Base-by-base conservation (phyloP, 2,888 invertebrate genomes). In the Reticulitermes lucifugus region DNA sequence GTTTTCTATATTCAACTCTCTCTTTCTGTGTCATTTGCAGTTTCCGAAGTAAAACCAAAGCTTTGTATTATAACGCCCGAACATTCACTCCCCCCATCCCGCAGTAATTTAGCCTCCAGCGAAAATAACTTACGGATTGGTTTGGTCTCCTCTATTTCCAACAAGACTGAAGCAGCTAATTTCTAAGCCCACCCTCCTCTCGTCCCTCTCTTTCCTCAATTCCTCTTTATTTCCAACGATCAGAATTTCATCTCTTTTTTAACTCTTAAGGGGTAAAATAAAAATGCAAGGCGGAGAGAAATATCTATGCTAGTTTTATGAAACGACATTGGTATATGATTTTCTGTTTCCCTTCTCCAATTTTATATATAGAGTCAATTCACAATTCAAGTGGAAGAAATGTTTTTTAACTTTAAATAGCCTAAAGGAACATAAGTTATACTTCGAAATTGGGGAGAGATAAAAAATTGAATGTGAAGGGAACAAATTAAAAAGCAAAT, bases 11-110 rank as follows among this genome's bases (percentile, higher is more conserved):
- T 79, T 29, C 43, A 21, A 70, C 35, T 83, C 46, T 77, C 83
- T 79, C 85, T 85, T 70, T 83, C 83, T 79, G 85, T 85, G 85
- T 83, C 85, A 85, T 85, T 85, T 85, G 65, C 85, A 85, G 79
- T 83, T 83, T 70, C 79, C 59, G 71, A 85, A 85, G 80, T 70
- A 81, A 81, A 81, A 81, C 81, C 81, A 81, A 81, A 70, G 81
- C 81, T 81, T 81, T 81, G 81, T 81, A 81, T 81, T 81, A 81
- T 70, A 81, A 81, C 81, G 81, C 81, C 81, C 70, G 81, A 81
- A 81, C 70, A 18, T 80, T 43, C 43, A 29, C 60, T 55, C n/a
- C 70, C 65, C 65, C 35, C 73, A 10, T 35, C 73, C 41, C 77
- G 41, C 43, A 46, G 77, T 85, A 85, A 85, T 85, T 85, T 85